Evolutionary conservation across 2,113 vertebrate genomes (phyloP).

Genomic region (Chloropsis hardwickii): DNA sequence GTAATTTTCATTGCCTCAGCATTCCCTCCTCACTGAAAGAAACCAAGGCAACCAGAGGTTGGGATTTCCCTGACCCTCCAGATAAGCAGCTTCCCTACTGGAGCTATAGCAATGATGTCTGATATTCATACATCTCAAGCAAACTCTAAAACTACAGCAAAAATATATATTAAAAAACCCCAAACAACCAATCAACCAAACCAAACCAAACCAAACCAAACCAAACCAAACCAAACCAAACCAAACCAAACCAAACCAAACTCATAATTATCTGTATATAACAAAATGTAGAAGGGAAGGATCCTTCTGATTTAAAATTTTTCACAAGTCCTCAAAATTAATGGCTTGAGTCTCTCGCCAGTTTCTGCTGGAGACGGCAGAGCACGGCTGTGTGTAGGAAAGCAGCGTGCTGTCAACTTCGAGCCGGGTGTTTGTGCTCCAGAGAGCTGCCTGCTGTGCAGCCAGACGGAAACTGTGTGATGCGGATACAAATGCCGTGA

Average conservation of each 20-base stretch:
- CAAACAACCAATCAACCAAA: not conserved
- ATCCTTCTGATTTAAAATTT: not conserved
- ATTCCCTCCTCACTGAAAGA: not conserved
- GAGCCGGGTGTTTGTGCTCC: not conserved
- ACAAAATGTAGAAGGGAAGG: not conserved
- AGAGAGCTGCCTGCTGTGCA: not conserved
- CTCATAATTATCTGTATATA: not conserved
- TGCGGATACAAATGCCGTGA: not conserved
- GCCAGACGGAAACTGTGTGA: not conserved
- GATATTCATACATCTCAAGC: not conserved
- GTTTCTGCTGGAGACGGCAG: not conserved
- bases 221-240: too few species aligned
- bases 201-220: too few species aligned
- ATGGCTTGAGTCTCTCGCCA: not conserved
- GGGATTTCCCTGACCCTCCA: not conserved
- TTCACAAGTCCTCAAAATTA: not conserved
- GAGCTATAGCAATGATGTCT: not conserved
- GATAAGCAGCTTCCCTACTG: not conserved
- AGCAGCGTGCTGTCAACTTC: not conserved
- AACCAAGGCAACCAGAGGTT: not conserved
- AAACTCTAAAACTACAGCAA: not conserved
- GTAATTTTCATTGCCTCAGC: not conserved
- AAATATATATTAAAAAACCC: not conserved
- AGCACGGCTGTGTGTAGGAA: not conserved
- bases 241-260: not conserved